Evolutionary conservation across 2,888 invertebrate species (phyloP), one percentile per base, ranked within the genome.

Genomic region (Rotaria macrura): DNA sequence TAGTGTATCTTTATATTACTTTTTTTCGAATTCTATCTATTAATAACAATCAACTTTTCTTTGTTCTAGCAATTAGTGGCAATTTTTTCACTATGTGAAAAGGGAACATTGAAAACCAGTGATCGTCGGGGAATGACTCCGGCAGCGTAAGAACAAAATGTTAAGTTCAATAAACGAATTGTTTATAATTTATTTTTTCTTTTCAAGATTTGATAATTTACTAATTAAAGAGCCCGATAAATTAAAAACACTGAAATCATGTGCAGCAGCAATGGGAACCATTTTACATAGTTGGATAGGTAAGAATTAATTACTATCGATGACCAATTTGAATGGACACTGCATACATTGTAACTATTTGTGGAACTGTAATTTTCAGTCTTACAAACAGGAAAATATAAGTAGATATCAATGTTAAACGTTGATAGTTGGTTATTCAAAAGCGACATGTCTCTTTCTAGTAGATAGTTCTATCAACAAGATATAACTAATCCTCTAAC

Each of bases 121-220:
- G 74, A 79, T 79, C 38, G 74, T 43, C 74, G 74, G 25, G 74
- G 74, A 79, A 79, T 79, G 74, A 79, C 74, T 43, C 74, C 74
- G 23, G 43, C 74, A 79, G 25, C 43, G 74, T 79, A 43, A 25
- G 43, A 65, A 12, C 29, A 65, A 17, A 54, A 20, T 25, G 29
- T 0, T 2, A 20, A n/a, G n/a, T n/a, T n/a, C n/a, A n/a, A n/a
- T n/a, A n/a, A n/a, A n/a, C n/a, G n/a, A n/a, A n/a, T n/a, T n/a
- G n/a, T n/a, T n/a, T n/a, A n/a, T n/a, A n/a, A n/a, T n/a, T n/a
- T n/a, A n/a, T n/a, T n/a, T n/a, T n/a, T n/a, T n/a, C n/a, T n/a
- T n/a, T n/a, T n/a, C 23, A n/a, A 79, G 74, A 43, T 43, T 40
- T 25, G 40, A 79, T 12, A 79, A 43, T 43, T 79, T 79, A 43